Evolutionary conservation across 2,113 vertebrate genomes (phyloP).

Genomic region (Uria aalge): DNA sequence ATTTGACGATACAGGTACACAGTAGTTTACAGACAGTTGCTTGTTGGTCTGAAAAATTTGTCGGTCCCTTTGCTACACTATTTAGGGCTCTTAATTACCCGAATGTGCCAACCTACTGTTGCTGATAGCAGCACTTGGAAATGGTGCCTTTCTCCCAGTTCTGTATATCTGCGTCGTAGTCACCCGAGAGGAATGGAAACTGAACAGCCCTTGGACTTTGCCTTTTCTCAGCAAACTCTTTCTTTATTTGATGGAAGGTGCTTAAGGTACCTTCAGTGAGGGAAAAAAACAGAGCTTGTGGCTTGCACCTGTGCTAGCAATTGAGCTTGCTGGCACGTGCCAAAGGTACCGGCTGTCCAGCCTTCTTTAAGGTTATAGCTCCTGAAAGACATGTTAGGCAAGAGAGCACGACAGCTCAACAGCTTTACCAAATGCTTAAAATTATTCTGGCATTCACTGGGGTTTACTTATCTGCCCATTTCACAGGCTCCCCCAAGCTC

Average conservation of each 20-base stretch:
- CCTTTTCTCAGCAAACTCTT: not conserved
- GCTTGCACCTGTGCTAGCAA: not conserved
- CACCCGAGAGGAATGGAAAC: not conserved
- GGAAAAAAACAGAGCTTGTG: not conserved
- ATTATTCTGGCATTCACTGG: not conserved
- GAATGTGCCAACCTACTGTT: not conserved
- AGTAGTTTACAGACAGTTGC: not conserved
- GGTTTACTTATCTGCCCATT: not conserved
- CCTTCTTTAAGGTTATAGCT: not conserved
- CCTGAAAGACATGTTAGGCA: not conserved
- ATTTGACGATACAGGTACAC: not conserved
- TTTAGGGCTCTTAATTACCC: not conserved
- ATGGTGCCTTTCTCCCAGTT: not conserved
- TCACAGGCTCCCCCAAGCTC: not conserved
- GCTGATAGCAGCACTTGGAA: not conserved
- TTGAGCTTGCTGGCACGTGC: not conserved
- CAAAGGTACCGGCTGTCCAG: fast-evolving
- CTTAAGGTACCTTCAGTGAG: not conserved
- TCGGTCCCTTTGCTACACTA: not conserved
- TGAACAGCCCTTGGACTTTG: not conserved
- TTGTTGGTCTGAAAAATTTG: not conserved
- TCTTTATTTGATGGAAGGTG: not conserved
- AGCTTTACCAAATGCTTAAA: not conserved
- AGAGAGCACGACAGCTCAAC: not conserved
- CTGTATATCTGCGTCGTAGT: fast-evolving